Conservation (phyloP, 2,797 vertebrate species). For the Micromesistius poutassou region DNA sequence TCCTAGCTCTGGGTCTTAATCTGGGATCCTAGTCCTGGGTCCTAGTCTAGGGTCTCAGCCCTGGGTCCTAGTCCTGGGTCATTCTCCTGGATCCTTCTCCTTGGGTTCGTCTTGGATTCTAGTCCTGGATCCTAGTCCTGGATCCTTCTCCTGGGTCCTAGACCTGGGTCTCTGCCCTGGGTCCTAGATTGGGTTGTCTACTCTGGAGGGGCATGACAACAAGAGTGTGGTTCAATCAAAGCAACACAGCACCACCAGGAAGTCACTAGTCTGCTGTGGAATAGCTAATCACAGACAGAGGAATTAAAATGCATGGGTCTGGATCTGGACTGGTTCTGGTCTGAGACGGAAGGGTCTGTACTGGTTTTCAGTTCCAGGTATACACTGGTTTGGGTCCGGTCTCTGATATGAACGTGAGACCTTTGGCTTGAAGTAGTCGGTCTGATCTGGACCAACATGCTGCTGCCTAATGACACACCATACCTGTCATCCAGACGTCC, state of each 20-base stretch:
- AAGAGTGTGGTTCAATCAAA: slow-evolving; percentile 22
- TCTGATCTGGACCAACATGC: neutral
- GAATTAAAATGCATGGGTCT: neutral
- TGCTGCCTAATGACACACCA: neutral
- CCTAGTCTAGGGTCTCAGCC: too few species aligned
- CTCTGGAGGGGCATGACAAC: slow-evolving; percentile 5
- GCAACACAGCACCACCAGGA: slow-evolving; percentile 4
- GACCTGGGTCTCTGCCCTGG: neutral
- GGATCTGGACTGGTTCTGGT: neutral
- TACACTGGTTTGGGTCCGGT: too few species aligned
- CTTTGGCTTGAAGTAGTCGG: neutral
- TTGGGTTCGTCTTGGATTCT: too few species aligned
- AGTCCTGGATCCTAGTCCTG: neutral
- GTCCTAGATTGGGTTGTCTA: neutral
- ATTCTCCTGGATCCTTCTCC: too few species aligned
- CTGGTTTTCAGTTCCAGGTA: neutral
- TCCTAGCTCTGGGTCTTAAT: too few species aligned
- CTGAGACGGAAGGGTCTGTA: neutral
- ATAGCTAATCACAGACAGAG: neutral
- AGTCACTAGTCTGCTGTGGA: neutral
- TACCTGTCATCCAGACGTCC: neutral
- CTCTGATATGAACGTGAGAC: neutral
- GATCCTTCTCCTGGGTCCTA: neutral
- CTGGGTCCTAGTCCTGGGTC: too few species aligned
- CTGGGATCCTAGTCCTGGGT: too few species aligned